Evolutionary conservation across 2,888 invertebrate species (phyloP), one percentile per base, ranked within the genome.

Genomic region (Nymphalis urticae): DNA sequence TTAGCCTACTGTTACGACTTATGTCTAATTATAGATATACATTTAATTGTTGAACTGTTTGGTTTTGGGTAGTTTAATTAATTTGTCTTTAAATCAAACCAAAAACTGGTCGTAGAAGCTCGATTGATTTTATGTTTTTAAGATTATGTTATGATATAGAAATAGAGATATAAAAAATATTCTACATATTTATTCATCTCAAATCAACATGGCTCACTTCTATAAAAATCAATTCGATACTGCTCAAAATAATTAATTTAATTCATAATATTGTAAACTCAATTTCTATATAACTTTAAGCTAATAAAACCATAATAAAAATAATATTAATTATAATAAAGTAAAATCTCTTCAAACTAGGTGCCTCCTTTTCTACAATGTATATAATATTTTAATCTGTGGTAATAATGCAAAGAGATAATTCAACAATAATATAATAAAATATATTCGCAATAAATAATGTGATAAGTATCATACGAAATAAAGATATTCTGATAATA

Each of bases 291-390:
- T 32, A 56, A 56, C n/a, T 16, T n/a, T 27, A 56, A 17, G 27
- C 17, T 27, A 8, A 17, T n/a, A 1, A 17, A 56, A 32, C 6
- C 27, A 6, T 32, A 32, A 32, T 32, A 53, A 53, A 53, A 24
- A 53, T 53, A 19, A 24, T 24, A 16, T 3, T 53, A 53, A 24
- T 24, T 53, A 24, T 53, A 24, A 13, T n/a, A 32, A 10, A 51
- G 4, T 51, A 13, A 42, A 42, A 27, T 7, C 27, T 13, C 53
- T 27, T 56, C 54, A n/a, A 9, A 54, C 54, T 54, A 56, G 54
- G 54, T 56, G 32, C 54, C 54, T 56, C 27, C 17, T 56, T 32
- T 32, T 56, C 54, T 56, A 32, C 5, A 56, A 32, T 56, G 9
- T 56, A 27, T 54, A 54, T 42, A 42, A 13, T 42, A 2, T 42